Conservation (phyloP, 2,888 invertebrate genomes). For the Cotesia congregata region DNA sequence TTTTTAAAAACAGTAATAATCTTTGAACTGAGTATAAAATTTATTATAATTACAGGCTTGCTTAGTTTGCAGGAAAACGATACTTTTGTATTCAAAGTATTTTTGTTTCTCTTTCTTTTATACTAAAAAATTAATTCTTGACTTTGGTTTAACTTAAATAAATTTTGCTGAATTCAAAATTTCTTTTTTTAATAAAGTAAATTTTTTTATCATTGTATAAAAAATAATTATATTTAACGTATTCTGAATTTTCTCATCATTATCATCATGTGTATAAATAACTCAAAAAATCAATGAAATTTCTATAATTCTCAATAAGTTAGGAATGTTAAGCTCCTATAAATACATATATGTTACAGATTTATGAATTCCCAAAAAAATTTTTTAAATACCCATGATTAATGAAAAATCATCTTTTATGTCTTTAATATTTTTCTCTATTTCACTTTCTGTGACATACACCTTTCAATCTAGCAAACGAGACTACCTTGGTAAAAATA, state of each 20-base stretch:
- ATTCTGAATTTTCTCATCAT: not conserved
- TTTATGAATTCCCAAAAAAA: conserved; percentile 46
- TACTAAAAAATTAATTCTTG: not conserved
- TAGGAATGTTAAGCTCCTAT: not conserved
- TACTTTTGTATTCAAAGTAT: not conserved
- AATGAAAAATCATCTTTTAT: conserved; percentile 4
- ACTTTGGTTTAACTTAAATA: too few species aligned
- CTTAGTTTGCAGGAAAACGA: not conserved
- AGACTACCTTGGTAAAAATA: conserved; percentile 45
- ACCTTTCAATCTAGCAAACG: conserved; percentile 56
- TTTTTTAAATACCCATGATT: conserved; percentile 48
- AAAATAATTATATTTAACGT: not conserved
- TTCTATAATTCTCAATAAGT: not conserved
- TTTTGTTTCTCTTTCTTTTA: conserved; percentile 11
- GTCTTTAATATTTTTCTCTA: conserved; percentile 1
- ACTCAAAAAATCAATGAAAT: not conserved
- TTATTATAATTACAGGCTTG: not conserved
- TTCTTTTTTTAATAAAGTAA: not conserved
- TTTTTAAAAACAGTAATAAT: not conserved
- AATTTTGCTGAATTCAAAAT: too few species aligned
- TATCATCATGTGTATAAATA: not conserved
- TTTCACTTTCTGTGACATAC: conserved; percentile 48
- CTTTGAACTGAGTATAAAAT: not conserved
- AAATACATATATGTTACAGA: not conserved
- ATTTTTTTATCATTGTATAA: not conserved